Evolutionary conservation across 2,888 invertebrate species (phyloP), one percentile per base, ranked within the genome.

Genomic region (Synergus gifuensis): DNA sequence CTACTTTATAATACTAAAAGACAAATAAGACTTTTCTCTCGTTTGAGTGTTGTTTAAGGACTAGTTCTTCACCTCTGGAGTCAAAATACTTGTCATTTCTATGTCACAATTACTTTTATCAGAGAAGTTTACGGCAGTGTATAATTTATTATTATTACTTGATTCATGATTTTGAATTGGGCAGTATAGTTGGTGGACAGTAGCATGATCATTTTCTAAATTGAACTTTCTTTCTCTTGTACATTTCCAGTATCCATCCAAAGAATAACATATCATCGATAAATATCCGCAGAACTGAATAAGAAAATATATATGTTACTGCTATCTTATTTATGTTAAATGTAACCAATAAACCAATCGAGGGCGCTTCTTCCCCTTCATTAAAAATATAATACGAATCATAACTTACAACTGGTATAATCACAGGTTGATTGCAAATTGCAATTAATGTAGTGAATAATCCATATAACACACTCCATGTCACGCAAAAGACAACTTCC

Each of bases 261-360:
- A 7, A 54, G 54, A 16, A n/a, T 54, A 54, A n/a, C 54, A 54
- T n/a, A 54, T 54, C 54, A 54, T 54, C 2, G 54, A 54, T 8
- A n/a, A 54, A 54, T 54, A 54, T 54, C 54, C 54, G 8, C 54
- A n/a, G 54, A 54, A n/a, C 54, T 54, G 49, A 54, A n/a, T 44
- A 54, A 54, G n/a, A n/a, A 4, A 54, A n/a, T 1, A 54, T n/a
- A n/a, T n/a, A n/a, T n/a, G n/a, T 54, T 49, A 49, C 16, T 49
- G 2, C 7, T n/a, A n/a, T 42, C 8, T 42, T 42, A 42, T 9
- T 42, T 9, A 42, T 28, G 28, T 28, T 1, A 22, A 22, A n/a
- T 16, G n/a, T 49, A 36, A 36, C 36, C 4, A 36, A 36, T 36
- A n/a, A n/a, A n/a, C n/a, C n/a, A n/a, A n/a, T n/a, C 36, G 36